Evolutionary conservation across 2,113 vertebrate genomes (phyloP).

Genomic region (Athene cunicularia): DNA sequence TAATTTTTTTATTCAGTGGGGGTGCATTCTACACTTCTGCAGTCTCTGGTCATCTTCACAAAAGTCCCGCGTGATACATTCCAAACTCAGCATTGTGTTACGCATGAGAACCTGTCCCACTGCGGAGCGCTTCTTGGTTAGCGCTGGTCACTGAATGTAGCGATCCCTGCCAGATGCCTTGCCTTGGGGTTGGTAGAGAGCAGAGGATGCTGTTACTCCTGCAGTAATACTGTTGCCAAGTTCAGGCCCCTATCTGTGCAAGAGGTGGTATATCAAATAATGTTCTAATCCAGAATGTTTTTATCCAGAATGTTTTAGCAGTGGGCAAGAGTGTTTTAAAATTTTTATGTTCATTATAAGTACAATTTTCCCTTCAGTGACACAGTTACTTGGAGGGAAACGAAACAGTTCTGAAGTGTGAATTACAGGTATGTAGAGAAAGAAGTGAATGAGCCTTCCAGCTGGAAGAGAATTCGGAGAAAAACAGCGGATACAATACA

Average conservation of each 20-base stretch:
- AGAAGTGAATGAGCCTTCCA: background rate
- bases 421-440: background rate
- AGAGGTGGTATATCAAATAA: too few species aligned
- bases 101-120: too few species aligned
- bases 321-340: too few species aligned
- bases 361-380: background rate
- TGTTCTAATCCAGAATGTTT: too few species aligned
- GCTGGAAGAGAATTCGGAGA: background rate
- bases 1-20: background rate
- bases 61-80: background rate
- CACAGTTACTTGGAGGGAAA: background rate
- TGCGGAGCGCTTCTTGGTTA: background rate
- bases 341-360: too few species aligned
- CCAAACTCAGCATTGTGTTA: background rate
- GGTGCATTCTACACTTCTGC: too few species aligned
- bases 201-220: background rate
- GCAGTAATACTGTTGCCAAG: too few species aligned
- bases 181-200: background rate
- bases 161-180: too few species aligned
- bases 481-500: background rate
- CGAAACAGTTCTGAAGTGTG: background rate
- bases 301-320: too few species aligned
- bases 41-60: background rate
- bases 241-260: background rate
- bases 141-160: rapidly evolving